A percentile compares a stretch with the other conserved stretches of the same genome.
phyloP scores from a whole-genome alignment of 2,113 vertebrate species.

The Cavia porcellus region DNA sequence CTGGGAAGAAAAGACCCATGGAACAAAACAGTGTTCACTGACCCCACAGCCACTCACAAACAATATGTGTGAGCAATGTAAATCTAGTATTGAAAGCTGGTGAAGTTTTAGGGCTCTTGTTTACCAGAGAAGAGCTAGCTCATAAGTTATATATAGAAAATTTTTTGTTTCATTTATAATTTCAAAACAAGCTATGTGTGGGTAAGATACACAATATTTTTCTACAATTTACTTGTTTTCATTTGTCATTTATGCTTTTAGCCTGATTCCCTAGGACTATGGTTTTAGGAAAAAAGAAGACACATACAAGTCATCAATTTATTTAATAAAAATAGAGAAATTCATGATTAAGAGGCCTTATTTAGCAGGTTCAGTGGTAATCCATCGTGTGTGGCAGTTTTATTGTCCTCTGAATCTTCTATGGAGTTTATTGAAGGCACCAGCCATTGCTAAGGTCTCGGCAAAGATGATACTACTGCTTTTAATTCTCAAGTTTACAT shows the following conservation, averaged over 20 bases:
- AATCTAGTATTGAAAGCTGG: background rate
- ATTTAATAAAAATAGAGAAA: constrained; percentile 29
- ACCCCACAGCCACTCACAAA: background rate
- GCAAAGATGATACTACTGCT: background rate
- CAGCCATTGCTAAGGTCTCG: background rate
- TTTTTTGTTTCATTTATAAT: constrained; percentile 13
- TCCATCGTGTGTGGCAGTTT: background rate
- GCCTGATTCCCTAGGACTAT: background rate
- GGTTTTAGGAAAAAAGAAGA: constrained; percentile 7
- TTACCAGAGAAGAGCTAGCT: background rate
- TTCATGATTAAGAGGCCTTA: background rate
- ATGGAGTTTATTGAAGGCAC: background rate
- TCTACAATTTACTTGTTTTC: background rate
- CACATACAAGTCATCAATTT: background rate
- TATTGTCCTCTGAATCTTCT: background rate
- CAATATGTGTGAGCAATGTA: background rate
- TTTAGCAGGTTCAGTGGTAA: background rate
- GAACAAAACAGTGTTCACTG: background rate
- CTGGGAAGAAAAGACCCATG: background rate
- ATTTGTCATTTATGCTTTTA: background rate
- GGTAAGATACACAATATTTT: background rate
- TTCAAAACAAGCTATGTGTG: background rate
- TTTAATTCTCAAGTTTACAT: background rate
- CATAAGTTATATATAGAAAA: background rate
- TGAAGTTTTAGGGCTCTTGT: background rate